Base-by-base conservation (phyloP, 2,113 vertebrate species). In the Nannobrachium achirus region DNA sequence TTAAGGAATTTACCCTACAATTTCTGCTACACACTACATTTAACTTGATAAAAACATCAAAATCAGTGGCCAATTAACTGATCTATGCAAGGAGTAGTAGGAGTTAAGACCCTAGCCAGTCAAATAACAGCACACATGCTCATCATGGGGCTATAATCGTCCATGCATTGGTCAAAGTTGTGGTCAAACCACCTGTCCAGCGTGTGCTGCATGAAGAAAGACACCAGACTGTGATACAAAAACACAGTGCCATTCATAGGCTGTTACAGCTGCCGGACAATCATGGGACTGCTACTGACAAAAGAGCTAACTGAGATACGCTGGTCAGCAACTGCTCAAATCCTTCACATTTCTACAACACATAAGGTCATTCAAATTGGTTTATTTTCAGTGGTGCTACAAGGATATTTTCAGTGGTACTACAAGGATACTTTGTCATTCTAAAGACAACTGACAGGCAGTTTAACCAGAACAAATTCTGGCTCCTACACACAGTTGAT, bases 241-340 rank as follows among this genome's bases (percentile, higher is more conserved):
- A n/a, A 15, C 10, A 56, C 7, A 9, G 48, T 6, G 55, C 10
- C 20, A 4, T 14, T 59, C 53, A 77, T 49, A 60, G 0, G 18
- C 41, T 50, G 69, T 46, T 48, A 61, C 79, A 82, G 73, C 79
- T 84, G 81, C 73, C 10, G 1, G 33, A 19, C 44, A 53, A 53
- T 18, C 57, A 38, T 2, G 45, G 61, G 68, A 7, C 77, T 75
- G 75, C 39, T 0, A 1, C 9, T 13, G 7, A 38, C 45, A 50
- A 52, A 60, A 56, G 44, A 41, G 19, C 40, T n/a, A 2, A 4
- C 44, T 15, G 20, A 50, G 33, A 61, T 38, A 71, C 13, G 51
- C 46, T 52, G 56, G 51, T 14, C 56, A 56, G 25, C 20, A 60
- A n/a, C 6, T 48, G 18, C 42, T 48, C 51, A 10, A 48, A 51